phyloP scores from a whole-genome alignment of 92 coral and sea anemone species.

The Actinostola sp. region DNA sequence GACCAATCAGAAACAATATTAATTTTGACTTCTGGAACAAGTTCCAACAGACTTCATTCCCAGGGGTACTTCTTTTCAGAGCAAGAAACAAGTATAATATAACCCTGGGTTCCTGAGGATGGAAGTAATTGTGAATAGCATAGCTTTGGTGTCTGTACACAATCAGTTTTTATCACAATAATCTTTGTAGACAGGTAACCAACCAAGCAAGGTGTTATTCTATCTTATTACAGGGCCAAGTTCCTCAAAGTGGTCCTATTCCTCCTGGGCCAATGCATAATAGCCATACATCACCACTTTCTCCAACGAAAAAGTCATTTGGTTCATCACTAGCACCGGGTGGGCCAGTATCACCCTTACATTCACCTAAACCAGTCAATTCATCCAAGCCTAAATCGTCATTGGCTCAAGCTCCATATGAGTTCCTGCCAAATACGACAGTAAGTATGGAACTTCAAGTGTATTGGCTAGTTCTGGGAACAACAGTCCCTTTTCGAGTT shows the following conservation, averaged over 20 bases:
- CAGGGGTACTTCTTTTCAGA: no score
- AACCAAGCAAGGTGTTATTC: background rate
- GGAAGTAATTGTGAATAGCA: background rate
- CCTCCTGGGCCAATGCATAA: conserved; percentile 32
- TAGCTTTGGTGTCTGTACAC: background rate
- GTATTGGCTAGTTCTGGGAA: no score
- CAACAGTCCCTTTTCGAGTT: no score
- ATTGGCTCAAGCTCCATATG: conserved; percentile 74
- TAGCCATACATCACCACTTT: conserved; percentile 67
- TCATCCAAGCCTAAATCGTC: conserved; percentile 30
- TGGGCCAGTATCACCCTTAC: conserved; percentile 86
- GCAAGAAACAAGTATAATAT: no score
- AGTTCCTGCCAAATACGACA: conserved; percentile 89
- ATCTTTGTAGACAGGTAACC: no score
- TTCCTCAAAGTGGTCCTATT: conserved; percentile 53
- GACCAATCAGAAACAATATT: no score
- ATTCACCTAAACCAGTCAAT: conserved; percentile 69
- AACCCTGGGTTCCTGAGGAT: no score
- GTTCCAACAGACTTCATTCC: no score
- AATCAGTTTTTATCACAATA: background rate
- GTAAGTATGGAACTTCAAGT: conserved; percentile 70
- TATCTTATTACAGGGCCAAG: conserved; percentile 14
- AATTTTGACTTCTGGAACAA: no score
- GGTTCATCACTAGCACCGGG: conserved; percentile 83
- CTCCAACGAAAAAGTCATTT: conserved; percentile 84